Evolutionary conservation across 2,797 vertebrate species (phyloP).

Genomic region (Sebastes taczanowskii): DNA sequence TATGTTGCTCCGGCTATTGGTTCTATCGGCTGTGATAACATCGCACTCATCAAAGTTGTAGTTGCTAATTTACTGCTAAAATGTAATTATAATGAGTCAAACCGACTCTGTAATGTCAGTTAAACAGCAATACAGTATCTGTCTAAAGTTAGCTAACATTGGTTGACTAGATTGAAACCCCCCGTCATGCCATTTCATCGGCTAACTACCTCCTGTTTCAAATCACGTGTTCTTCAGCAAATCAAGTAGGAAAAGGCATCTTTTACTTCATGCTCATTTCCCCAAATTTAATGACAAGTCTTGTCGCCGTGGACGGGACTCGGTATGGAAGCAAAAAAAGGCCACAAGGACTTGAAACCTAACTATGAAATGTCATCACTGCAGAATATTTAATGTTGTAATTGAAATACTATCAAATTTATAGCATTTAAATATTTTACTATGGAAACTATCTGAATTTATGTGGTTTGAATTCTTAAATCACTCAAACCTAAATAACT

Average conservation of each 20-base stretch:
- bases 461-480: background rate
- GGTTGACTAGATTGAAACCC: background rate
- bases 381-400: background rate
- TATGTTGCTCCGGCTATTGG: background rate
- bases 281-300: background rate
- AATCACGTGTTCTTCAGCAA: background rate
- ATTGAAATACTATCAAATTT: background rate
- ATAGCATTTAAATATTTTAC: background rate
- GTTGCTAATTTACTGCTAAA: background rate
- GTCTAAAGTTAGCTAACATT: background rate
- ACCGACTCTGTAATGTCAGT: background rate
- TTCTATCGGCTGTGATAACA: background rate
- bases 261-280: background rate
- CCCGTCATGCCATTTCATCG: background rate
- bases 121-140: background rate
- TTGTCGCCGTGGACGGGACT: background rate
- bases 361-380: background rate
- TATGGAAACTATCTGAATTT: background rate
- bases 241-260: background rate
- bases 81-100: background rate
- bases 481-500: too few species aligned
- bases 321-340: background rate
- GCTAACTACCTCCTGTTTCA: slow-evolving; percentile 50
- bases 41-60: too few species aligned
- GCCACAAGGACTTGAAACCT: background rate